phyloP scores from a whole-genome alignment of 2,888 invertebrate genomes.

The Choreutis nemorana region DNA sequence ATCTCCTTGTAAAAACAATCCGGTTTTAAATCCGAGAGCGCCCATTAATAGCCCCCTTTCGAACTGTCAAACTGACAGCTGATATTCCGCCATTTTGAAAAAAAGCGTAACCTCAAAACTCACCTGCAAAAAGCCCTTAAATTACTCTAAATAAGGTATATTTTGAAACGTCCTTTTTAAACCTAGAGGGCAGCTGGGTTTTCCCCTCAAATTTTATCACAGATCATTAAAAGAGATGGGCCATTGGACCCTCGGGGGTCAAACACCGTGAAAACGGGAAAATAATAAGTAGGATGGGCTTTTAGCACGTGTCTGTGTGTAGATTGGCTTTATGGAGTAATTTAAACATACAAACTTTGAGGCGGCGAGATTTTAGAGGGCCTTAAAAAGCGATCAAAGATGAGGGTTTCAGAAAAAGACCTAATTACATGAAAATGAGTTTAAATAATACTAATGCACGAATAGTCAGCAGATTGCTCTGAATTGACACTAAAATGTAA shows the following conservation, averaged over 20 bases:
- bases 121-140: constrained; percentile 16
- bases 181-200: constrained; percentile 10
- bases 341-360: too few relatives aligned
- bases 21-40: constrained; percentile 39
- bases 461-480: too few relatives aligned
- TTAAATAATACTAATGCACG: too few relatives aligned
- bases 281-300: constrained; percentile 38
- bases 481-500: too few relatives aligned
- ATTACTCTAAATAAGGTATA: constrained; percentile 3
- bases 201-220: constrained; percentile 35
- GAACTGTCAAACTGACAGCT: constrained; percentile 53
- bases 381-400: too few relatives aligned
- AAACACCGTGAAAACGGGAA: constrained; percentile 49
- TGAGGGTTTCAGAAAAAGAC: too few relatives aligned
- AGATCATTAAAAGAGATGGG: constrained; percentile 40
- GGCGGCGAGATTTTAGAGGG: too few relatives aligned
- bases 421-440: too few relatives aligned
- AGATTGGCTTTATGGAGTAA: too few relatives aligned
- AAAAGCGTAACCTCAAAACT: constrained; percentile 1
- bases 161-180: too few relatives aligned
- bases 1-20: too few relatives aligned
- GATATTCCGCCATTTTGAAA: constrained; percentile 17
- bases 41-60: constrained; percentile 33
- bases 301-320: too few relatives aligned
- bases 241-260: constrained; percentile 26